A percentile compares a stretch with the other conserved stretches of the same genome.
These are phyloP conservation scores for Poeciliopsis prolifica DNA, from an alignment of 2,113 vertebrate genomes.

Conservation along the genomic window DNA sequence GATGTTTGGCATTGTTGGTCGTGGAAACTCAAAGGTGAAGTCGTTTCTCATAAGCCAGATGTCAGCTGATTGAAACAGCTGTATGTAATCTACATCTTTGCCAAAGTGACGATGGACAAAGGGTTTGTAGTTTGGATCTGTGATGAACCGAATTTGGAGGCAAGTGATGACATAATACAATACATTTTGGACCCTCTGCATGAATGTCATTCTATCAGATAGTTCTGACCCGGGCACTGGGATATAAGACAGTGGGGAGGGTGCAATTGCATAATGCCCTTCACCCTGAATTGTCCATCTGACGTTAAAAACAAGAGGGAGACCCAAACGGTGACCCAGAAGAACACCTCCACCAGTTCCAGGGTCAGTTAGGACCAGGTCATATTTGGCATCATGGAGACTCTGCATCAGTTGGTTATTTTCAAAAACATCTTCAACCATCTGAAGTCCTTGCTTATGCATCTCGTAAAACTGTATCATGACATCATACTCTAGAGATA, in stretches of 20 bases:
- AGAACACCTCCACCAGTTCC: slow-evolving; percentile 31
- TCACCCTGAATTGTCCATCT: slow-evolving; percentile 66
- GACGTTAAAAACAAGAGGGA: slow-evolving; percentile 66
- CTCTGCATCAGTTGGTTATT: slow-evolving; percentile 50
- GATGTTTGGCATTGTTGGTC: slow-evolving; percentile 73
- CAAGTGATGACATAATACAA: slow-evolving; percentile 31
- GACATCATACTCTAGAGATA: slow-evolving; percentile 18
- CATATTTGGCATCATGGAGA: slow-evolving; percentile 47
- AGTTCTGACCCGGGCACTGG: slow-evolving; percentile 35
- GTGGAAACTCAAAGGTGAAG: slow-evolving; percentile 69
- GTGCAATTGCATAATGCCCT: slow-evolving; percentile 47
- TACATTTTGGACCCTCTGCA: slow-evolving; percentile 43
- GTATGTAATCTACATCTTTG: slow-evolving; percentile 60
- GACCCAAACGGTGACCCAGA: slow-evolving; percentile 47
- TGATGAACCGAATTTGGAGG: slow-evolving; percentile 39
- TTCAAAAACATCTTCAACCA: slow-evolving; percentile 35
- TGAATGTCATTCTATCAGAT: slow-evolving; percentile 66
- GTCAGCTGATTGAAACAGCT: slow-evolving; percentile 68
- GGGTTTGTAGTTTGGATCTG: slow-evolving; percentile 52
- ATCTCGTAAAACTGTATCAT: not conserved
- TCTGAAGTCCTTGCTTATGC: not conserved
- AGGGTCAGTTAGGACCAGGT: slow-evolving; percentile 64
- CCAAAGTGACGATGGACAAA: slow-evolving; percentile 66
- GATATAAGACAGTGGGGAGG: slow-evolving; percentile 58
- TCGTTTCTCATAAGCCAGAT: slow-evolving; percentile 75